Percentiles rank a stretch among this genome's conserved stretches.
These are phyloP conservation scores for Protonemura montana DNA, from an alignment of 2,888 invertebrate species.

Conservation along the genomic window DNA sequence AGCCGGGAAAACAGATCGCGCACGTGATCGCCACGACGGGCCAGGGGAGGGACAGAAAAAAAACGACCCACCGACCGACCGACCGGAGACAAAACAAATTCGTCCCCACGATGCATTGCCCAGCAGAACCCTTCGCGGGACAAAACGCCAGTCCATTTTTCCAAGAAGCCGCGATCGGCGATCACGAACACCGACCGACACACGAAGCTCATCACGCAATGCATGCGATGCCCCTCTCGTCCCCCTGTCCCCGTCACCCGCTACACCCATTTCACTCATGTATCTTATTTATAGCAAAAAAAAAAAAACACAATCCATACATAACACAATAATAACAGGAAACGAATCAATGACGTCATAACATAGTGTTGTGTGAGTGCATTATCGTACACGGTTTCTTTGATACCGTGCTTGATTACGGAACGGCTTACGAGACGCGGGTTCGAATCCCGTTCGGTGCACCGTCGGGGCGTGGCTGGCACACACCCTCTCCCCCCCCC, in stretches of 20 bases:
- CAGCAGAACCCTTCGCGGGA: too few relatives aligned
- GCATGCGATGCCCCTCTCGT: background rate
- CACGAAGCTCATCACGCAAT: background rate
- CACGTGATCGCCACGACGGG: background rate
- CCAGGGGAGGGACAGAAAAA: too few relatives aligned
- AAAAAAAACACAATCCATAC: background rate
- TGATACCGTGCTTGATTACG: too few relatives aligned
- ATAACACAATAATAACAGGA: background rate
- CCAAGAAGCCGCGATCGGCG: background rate
- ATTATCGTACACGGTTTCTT: too few relatives aligned
- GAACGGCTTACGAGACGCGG: background rate
- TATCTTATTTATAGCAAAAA: background rate
- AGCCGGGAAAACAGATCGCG: background rate
- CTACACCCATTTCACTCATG: background rate
- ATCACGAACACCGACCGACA: background rate
- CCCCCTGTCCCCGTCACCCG: background rate
- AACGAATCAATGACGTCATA: background rate
- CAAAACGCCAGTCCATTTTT: too few relatives aligned
- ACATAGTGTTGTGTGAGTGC: background rate
- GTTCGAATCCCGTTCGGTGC: slow-evolving; percentile 47
- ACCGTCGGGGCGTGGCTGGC: slow-evolving; percentile 56
- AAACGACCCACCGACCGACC: background rate
- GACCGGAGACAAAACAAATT: too few relatives aligned
- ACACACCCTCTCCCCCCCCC: slow-evolving; percentile 33
- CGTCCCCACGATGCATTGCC: too few relatives aligned